Conservation (phyloP, 2,797 vertebrate species). For the Champsocephalus esox region DNA sequence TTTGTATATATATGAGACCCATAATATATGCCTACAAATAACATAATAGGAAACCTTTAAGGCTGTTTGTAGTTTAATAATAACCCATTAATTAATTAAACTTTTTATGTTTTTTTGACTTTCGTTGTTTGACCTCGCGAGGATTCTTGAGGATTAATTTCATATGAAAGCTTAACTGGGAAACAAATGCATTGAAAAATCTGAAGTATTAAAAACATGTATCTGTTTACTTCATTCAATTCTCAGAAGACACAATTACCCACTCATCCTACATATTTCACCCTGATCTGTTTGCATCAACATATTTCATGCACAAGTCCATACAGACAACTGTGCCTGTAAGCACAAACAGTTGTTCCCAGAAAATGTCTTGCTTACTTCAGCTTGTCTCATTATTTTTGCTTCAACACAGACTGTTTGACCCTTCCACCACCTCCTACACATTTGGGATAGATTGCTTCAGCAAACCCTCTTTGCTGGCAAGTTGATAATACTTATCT, state of each 20-base stretch:
- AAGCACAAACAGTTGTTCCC: background rate
- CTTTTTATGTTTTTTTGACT: background rate
- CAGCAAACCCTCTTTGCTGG: background rate
- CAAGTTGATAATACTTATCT: background rate
- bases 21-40: too few relatives aligned
- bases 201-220: background rate
- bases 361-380: constrained; percentile 9
- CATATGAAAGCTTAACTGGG: background rate
- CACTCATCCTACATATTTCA: background rate
- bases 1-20: too few relatives aligned
- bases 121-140: background rate
- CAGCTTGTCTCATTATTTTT: constrained; percentile 14
- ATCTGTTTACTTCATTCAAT: background rate
- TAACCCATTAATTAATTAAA: background rate
- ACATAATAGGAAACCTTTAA: background rate
- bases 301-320: background rate
- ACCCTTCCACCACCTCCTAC: constrained; percentile 9
- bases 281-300: constrained; percentile 7
- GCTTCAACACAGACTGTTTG: constrained; percentile 4
- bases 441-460: background rate
- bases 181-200: background rate
- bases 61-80: background rate
- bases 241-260: constrained; percentile 2
- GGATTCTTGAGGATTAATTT: background rate
- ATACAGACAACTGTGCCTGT: background rate